Percentiles rank a stretch among this genome's conserved stretches.
These are phyloP conservation scores for Channa maculata DNA, from an alignment of 2,113 vertebrate species.

Conservation along the genomic window DNA sequence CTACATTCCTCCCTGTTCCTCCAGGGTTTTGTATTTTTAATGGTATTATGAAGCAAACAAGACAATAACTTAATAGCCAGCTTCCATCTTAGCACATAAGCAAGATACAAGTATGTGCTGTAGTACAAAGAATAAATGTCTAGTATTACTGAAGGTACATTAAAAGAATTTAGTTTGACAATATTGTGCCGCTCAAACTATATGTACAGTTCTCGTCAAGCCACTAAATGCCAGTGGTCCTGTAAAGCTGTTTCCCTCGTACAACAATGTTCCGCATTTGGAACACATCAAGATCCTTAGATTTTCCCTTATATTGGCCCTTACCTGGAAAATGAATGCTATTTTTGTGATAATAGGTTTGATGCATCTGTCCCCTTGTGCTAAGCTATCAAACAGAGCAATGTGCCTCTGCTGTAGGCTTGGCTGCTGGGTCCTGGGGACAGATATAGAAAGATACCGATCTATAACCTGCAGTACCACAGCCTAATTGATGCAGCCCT, in stretches of 20 bases:
- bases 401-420: constrained; percentile 52
- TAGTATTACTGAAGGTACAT: not conserved
- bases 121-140: constrained; percentile 18
- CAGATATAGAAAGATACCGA: constrained; percentile 70
- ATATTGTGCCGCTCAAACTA: no score
- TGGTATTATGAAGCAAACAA: constrained; percentile 70
- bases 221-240: constrained; percentile 11
- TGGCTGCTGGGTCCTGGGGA: constrained; percentile 52
- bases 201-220: constrained; percentile 19
- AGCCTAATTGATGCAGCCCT: constrained; percentile 70
- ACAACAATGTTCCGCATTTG: constrained; percentile 12
- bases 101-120: constrained; percentile 48
- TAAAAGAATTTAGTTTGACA: no score
- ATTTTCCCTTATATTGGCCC: not conserved
- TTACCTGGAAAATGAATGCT: not conserved
- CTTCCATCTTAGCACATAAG: constrained; percentile 52
- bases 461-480: constrained; percentile 69
- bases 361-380: constrained; percentile 45
- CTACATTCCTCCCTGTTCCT: constrained; percentile 49
- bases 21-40: constrained; percentile 65
- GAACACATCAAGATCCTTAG: not conserved
- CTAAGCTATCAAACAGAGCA: constrained; percentile 60
- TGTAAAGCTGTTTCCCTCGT: constrained; percentile 4
- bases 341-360: constrained; percentile 41
- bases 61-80: constrained; percentile 74